Evolutionary conservation across 1,140 invertebrate genomes (phyloP), one percentile per base, ranked within the genome.

Genomic region (Planococcus citri): DNA sequence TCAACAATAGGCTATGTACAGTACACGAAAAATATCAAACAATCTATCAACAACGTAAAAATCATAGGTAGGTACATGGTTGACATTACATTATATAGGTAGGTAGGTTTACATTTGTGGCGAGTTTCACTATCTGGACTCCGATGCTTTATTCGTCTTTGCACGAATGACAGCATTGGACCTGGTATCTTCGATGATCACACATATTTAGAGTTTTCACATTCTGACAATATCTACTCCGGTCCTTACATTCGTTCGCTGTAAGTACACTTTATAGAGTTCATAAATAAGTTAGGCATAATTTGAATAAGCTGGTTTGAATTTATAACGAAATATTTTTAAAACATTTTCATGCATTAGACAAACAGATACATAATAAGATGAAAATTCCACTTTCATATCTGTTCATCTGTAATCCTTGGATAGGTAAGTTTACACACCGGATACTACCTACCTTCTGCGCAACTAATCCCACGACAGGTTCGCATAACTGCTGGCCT

Each of bases 151-250:
- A 60, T 24, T 24, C 20, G 58, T 68, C 60, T 71, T 68, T 82
- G 76, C 91, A 94, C 69, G 90, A 88, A 74, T 87, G 84, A 79
- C 91, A 94, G 77, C 91, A 94, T 76, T 90, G 89, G 73, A 87
- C 84, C 77, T 87, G 86, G 77, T 92, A 94, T 38, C 88, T 83
- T 74, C 86, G 83, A 70, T 91, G 81, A 68, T 86, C 86, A 79
- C 91, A 94, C 82, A 93, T 84, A 76, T 90, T 90, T 86, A 92
- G 88, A 24, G 84, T 81, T 75, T 86, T 86, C 17, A 92, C 89
- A 76, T 90, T 90, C 73, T 84, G 83, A 78, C 91, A 94, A 38
- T 69, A 86, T 70, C 85, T 86, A 25, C 89, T 91, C 51, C 85
- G 82, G 76, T 94, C 91, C 72, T 84, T 85, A 78, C 91, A 94